A percentile compares a stretch with the other conserved stretches of the same genome.
phyloP scores from a whole-genome alignment of 2,113 vertebrate genomes.

The Hemiscyllium ocellatum region DNA sequence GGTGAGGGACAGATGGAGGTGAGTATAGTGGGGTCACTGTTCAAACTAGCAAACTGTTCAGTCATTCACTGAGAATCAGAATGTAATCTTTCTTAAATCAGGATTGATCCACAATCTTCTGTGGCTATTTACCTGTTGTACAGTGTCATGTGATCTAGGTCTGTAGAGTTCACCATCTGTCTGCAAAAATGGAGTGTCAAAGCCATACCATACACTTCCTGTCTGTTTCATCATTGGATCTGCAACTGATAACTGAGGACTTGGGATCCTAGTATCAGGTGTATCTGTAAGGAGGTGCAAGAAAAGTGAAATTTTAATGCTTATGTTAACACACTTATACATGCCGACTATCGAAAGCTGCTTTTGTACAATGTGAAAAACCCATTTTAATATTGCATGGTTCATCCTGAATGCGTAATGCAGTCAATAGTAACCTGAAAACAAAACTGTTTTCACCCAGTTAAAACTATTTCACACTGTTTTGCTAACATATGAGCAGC shows the following conservation, averaged over 20 bases:
- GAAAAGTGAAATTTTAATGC: background rate
- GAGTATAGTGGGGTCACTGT: background rate
- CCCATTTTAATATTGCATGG: background rate
- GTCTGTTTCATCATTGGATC: background rate
- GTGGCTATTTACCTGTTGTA: background rate
- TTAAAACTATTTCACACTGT: background rate
- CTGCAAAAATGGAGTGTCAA: background rate
- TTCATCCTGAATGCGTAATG: background rate
- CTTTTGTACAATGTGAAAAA: background rate
- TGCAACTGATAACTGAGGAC: too few relatives aligned
- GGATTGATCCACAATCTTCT: background rate
- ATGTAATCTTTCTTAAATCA: background rate
- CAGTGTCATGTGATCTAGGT: background rate
- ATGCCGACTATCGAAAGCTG: background rate
- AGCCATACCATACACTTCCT: background rate
- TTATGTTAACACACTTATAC: background rate
- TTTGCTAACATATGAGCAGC: background rate
- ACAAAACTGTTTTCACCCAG: background rate
- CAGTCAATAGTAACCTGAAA: background rate
- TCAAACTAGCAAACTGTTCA: too few relatives aligned
- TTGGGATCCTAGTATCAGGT: background rate
- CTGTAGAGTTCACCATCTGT: background rate
- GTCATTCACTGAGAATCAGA: background rate
- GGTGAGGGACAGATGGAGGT: background rate
- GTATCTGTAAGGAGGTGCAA: background rate